A percentile compares a stretch with the other conserved stretches of the same genome.
Evolutionary conservation across 2,888 invertebrate genomes (phyloP).

Genomic region (Agriopis aurantiaria): DNA sequence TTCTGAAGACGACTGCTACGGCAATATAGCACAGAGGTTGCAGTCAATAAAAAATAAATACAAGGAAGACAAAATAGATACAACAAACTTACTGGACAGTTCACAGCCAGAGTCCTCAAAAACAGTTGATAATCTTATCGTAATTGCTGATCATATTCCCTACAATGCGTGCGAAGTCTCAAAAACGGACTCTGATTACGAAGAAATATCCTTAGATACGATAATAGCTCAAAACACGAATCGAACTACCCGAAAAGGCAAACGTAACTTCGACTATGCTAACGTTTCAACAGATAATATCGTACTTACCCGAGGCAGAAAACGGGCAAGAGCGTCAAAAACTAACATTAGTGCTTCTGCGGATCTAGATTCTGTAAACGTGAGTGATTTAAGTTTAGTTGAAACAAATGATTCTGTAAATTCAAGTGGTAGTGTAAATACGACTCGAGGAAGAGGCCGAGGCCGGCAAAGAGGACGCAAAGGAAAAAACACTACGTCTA

Average conservation of each 20-base stretch:
- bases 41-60: constrained; percentile 63
- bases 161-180: constrained; percentile 21
- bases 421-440: not conserved
- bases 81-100: constrained; percentile 50
- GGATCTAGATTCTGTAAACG: constrained; percentile 10
- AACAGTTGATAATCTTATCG: constrained; percentile 26
- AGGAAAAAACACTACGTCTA: not conserved
- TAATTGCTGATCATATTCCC: constrained; percentile 12
- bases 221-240: constrained; percentile 52
- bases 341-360: not conserved
- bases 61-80: constrained; percentile 54
- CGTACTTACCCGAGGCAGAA: constrained; percentile 9
- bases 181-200: constrained; percentile 35
- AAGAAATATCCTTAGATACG: constrained; percentile 53
- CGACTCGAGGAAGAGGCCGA: not conserved
- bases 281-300: constrained; percentile 27
- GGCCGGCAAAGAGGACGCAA: constrained; percentile 15
- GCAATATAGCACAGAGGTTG: constrained; percentile 68
- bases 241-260: constrained; percentile 11
- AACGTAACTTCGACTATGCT: constrained; percentile 10
- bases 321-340: not conserved
- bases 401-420: not conserved
- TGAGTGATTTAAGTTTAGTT: not conserved
- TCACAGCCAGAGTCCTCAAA: constrained; percentile 39
- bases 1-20: constrained; percentile 78